Evolutionary conservation across 2,797 vertebrate genomes (phyloP).

Genomic region (Pachyuromys duprasi): DNA sequence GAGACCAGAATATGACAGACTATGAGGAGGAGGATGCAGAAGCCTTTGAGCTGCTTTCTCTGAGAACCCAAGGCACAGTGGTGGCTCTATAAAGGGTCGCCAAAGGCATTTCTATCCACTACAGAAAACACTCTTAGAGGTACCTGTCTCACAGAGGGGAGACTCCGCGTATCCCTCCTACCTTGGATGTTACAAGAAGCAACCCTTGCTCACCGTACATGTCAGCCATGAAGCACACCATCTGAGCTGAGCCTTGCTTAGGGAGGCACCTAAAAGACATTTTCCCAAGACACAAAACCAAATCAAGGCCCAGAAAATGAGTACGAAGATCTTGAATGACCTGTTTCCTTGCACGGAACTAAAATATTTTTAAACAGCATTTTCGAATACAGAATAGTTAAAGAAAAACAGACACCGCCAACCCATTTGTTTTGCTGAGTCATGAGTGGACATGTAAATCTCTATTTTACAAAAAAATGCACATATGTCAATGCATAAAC

Average conservation of each 20-base stretch:
- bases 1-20: neutral
- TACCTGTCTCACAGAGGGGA: neutral
- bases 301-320: neutral
- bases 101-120: neutral
- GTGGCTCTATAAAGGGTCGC: neutral
- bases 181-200: neutral
- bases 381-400: neutral
- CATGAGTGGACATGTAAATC: neutral
- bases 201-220: neutral
- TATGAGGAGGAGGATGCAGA: no score
- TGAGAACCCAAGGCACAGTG: neutral
- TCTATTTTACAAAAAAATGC: neutral
- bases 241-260: neutral
- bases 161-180: neutral
- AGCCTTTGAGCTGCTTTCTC: no score
- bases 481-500: neutral
- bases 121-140: neutral
- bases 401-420: neutral
- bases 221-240: neutral
- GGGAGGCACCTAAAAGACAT: neutral
- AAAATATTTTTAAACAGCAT: constrained; percentile 12
- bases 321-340: neutral
- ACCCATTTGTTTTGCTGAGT: neutral
- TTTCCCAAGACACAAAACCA: neutral
- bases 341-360: neutral